These are phyloP conservation scores for Bruchidius siliquastri DNA, from an alignment of 2,888 invertebrate genomes.

Conservation along the genomic window DNA sequence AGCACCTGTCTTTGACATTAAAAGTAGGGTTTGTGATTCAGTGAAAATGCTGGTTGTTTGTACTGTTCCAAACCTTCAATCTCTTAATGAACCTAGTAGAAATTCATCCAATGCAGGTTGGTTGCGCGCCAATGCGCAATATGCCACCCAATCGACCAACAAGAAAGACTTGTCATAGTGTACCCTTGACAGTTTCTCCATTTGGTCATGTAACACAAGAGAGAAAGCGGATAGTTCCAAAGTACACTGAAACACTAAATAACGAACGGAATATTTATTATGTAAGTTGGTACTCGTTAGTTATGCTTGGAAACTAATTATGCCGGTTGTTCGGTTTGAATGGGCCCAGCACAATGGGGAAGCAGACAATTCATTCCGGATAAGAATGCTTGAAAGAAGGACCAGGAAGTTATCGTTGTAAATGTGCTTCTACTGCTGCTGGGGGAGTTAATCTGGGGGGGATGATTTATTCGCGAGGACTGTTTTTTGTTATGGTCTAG, in stretches of 20 bases:
- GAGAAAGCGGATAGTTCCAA: neutral
- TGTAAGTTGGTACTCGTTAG: neutral
- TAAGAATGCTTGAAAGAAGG: neutral
- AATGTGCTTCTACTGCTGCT: neutral
- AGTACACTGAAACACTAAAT: neutral
- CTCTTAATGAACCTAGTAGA: too few species aligned
- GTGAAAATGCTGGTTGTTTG: too few species aligned
- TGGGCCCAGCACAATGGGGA: neutral
- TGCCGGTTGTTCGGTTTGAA: neutral
- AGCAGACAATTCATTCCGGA: neutral
- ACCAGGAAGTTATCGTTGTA: neutral
- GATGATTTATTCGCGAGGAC: neutral
- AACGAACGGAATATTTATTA: neutral
- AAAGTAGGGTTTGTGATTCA: too few species aligned
- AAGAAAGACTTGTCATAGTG: neutral
- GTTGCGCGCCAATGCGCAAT: too few species aligned
- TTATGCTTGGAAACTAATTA: neutral
- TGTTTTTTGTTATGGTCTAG: neutral
- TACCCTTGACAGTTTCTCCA: neutral
- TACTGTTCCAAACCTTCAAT: too few species aligned
- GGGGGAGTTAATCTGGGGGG: neutral
- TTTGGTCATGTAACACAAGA: neutral
- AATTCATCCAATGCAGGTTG: too few species aligned
- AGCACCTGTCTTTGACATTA: too few species aligned
- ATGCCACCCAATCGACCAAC: too few species aligned